These are phyloP conservation scores for Ruditapes philippinarum DNA, from an alignment of 1,140 invertebrate genomes.

Conservation along the genomic window DNA sequence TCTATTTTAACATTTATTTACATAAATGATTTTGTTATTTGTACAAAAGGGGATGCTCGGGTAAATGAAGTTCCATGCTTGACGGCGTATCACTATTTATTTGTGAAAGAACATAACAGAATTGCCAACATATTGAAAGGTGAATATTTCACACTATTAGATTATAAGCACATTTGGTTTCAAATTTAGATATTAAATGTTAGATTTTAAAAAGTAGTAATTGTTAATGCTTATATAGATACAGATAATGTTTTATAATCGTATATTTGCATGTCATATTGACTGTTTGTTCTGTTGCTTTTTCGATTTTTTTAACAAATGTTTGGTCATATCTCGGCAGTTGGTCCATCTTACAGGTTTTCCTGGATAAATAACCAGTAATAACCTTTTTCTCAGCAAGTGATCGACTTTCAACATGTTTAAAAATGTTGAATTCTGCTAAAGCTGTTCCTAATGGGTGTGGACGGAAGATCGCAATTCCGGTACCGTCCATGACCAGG, in stretches of 20 bases:
- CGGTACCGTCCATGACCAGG: no score
- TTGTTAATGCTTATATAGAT: neutral
- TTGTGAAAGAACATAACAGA: constrained; percentile 7
- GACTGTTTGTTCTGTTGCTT: neutral
- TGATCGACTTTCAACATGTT: no score
- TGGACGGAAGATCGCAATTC: no score
- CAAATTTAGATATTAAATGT: neutral
- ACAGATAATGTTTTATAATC: neutral
- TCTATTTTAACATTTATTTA: no score
- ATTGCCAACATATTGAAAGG: neutral
- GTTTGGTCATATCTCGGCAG: no score
- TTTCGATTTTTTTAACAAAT: no score
- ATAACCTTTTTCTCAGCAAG: no score
- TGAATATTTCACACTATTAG: neutral
- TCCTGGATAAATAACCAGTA: no score
- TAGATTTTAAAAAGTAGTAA: neutral
- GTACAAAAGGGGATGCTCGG: neutral
- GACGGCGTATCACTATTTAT: neutral
- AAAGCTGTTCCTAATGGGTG: no score
- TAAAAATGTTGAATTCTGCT: no score
- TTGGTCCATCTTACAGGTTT: no score
- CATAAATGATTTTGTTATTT: no score
- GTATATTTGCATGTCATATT: neutral
- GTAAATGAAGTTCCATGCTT: neutral
- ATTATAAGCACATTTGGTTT: neutral